These are phyloP conservation scores for Phania funesta DNA, from an alignment of 2,888 invertebrate species.

Conservation along the genomic window DNA sequence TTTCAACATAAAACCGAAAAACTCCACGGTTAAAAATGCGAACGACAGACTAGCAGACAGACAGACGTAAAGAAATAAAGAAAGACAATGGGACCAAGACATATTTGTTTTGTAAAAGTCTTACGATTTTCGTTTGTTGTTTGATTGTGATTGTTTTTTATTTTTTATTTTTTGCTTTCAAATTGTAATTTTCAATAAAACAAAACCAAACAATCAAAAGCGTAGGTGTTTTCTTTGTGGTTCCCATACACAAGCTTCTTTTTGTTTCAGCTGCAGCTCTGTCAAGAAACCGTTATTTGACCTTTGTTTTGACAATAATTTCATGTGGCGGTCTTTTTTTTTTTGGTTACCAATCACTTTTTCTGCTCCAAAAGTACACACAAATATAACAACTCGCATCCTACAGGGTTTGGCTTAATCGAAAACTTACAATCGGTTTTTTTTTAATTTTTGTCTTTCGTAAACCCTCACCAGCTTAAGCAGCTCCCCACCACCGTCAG, in stretches of 20 bases:
- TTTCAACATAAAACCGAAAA: slow-evolving; percentile 39
- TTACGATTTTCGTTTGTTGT: not conserved
- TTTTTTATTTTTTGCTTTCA: slow-evolving; percentile 25
- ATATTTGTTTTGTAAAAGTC: slow-evolving; percentile 27
- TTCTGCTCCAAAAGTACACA: not conserved
- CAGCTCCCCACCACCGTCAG: not conserved
- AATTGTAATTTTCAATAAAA: slow-evolving; percentile 34
- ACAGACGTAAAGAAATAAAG: not conserved
- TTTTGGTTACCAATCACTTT: slow-evolving; percentile 10
- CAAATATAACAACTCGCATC: not conserved
- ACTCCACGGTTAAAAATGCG: not conserved
- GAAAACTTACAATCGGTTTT: slow-evolving; percentile 41
- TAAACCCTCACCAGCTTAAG: not conserved
- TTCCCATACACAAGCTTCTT: slow-evolving; percentile 17
- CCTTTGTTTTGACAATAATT: slow-evolving; percentile 40
- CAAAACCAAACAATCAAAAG: slow-evolving; percentile 48
- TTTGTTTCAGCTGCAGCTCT: not conserved
- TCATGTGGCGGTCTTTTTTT: slow-evolving; percentile 26
- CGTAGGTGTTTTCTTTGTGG: slow-evolving; percentile 57
- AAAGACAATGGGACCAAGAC: slow-evolving; percentile 32
- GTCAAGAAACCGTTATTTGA: slow-evolving; percentile 48
- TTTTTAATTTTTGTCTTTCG: not conserved
- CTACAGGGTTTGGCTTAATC: slow-evolving; percentile 43
- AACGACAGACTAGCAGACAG: not conserved
- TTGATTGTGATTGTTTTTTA: slow-evolving; percentile 5